Evolutionary conservation across 2,113 vertebrate species (phyloP), one percentile per base, ranked within the genome.

Genomic region (Stegostoma tigrinum): DNA sequence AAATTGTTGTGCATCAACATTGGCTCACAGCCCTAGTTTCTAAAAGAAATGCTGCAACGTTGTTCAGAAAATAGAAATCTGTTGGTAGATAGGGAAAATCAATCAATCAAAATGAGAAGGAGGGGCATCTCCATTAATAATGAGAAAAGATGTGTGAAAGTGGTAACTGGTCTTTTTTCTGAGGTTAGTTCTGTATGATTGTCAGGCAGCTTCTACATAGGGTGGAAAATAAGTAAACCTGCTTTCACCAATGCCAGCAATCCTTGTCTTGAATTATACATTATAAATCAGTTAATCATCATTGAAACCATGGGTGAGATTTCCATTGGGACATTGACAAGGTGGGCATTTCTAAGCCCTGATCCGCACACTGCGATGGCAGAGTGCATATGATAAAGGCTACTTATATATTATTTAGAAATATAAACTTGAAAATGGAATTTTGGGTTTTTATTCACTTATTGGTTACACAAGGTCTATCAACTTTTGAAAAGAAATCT

Each of bases 1-100:
- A 90, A 90, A 12, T 90, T 90, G 87, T 90, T 90, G 52, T 90
- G 30, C 48, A 61, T 90, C 87, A 90, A 61, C 24, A 90, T 61
- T 61, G 87, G 27, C 52, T 55, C 52, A 90, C 87, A 90, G 87
- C 87, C 27, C 52, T 34, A 15, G 19, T 45, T 86, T 86, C 45
- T 48, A 52, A 86, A 86, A 48, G 19, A 86, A 34, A 52, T 61
- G 3, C 52, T 90, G 87, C 30, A 55, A 15, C 27, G 34, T n/a
- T 61, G 87, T 61, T 90, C 27, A 61, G 15, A 61, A 30, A 52
- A 89, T 5, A 55, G 86, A 48, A 90, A 61, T 61, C 27, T 61
- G 14, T 61, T 61, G 48, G 52, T 90, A 55, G 12, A 34, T 30
- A 27, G 45, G 45, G 24, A 27, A 52, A 24, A 52, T 52, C 85